Evolutionary conservation across 2,797 vertebrate species (phyloP).

Genomic region (Sarcophilus harrisii): DNA sequence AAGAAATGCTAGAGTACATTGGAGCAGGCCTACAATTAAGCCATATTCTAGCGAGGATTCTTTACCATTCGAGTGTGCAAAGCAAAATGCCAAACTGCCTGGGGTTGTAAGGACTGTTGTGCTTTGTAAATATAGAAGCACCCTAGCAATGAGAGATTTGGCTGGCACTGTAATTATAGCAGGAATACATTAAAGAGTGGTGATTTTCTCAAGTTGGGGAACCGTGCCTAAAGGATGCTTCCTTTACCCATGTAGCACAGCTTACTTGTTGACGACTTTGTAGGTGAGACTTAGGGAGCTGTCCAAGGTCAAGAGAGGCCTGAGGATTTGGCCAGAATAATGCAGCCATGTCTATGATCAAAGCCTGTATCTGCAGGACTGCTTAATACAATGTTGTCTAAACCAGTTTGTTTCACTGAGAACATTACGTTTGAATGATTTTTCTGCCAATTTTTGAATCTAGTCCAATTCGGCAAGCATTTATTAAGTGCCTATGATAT

Average conservation of each 20-base stretch:
- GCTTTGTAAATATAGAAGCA: neutral
- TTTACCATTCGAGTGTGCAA: constrained; percentile 59
- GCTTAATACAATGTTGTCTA: neutral
- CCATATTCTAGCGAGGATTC: constrained; percentile 46
- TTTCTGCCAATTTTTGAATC: neutral
- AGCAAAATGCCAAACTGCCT: constrained; percentile 39
- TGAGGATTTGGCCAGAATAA: neutral
- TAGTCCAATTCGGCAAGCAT: neutral
- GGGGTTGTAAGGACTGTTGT: neutral
- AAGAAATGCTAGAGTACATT: constrained; percentile 50
- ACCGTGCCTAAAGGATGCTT: neutral
- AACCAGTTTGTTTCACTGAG: neutral
- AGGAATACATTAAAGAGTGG: neutral
- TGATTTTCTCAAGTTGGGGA: neutral
- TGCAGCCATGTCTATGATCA: neutral
- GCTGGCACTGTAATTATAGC: neutral
- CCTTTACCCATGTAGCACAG: neutral
- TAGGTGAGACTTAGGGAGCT: neutral
- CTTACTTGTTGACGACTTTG: neutral
- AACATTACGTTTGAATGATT: neutral
- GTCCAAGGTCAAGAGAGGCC: neutral
- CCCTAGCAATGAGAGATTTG: neutral
- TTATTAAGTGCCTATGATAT: neutral
- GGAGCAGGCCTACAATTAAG: constrained; percentile 35
- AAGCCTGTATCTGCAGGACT: neutral